These are phyloP conservation scores for Stegodyphus dumicola DNA, from an alignment of 1,140 invertebrate species.

Conservation along the genomic window DNA sequence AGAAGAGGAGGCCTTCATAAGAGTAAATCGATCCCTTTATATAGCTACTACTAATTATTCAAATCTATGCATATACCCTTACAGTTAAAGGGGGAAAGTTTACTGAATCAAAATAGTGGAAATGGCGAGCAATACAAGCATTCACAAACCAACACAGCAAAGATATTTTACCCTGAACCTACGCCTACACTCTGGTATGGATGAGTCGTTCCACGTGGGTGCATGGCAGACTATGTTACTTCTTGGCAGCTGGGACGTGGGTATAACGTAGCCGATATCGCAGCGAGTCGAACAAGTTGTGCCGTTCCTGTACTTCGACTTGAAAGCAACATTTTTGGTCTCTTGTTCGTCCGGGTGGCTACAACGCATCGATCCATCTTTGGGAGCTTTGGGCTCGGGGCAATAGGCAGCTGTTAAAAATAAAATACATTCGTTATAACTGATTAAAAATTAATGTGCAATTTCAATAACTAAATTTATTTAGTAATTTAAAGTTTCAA, in stretches of 20 bases:
- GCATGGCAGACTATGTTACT: conserved; percentile 21
- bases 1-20: too few species aligned
- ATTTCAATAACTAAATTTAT: too few species aligned
- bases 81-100: too few species aligned
- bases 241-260: neutral
- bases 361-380: conserved; percentile 15
- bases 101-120: too few species aligned
- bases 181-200: conserved; percentile 52
- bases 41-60: too few species aligned
- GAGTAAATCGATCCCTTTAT: too few species aligned
- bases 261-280: conserved; percentile 17
- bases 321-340: neutral
- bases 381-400: conserved; percentile 9
- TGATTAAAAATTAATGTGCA: too few species aligned
- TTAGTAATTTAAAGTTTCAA: too few species aligned
- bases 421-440: too few species aligned
- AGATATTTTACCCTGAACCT: conserved; percentile 49
- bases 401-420: conserved; percentile 31
- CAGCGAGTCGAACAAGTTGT: conserved; percentile 23
- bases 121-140: neutral
- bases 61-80: too few species aligned
- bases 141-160: neutral
- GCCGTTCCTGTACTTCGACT: conserved; percentile 32
- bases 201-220: conserved; percentile 37
- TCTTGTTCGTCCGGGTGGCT: neutral